Percentiles rank a stretch among this genome's conserved stretches.
phyloP scores from a whole-genome alignment of 2,797 vertebrate genomes.

The Oryzias dopingdopingensis region DNA sequence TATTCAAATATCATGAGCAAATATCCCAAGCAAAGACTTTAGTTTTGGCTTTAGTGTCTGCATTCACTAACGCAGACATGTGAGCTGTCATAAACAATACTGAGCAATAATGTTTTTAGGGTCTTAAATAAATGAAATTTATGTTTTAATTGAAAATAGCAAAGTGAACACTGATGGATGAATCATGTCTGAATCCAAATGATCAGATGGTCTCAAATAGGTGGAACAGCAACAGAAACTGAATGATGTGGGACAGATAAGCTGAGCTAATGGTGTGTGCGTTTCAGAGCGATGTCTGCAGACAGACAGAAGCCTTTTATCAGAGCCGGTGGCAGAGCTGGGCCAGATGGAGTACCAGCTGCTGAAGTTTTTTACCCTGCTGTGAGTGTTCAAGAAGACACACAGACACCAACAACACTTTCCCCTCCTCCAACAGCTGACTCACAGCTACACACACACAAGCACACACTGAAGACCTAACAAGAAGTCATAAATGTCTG shows the following conservation, averaged over 20 bases:
- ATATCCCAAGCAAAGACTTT: no score
- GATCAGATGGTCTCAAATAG: conserved; percentile 13
- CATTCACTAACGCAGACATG: no score
- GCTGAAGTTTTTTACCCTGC: conserved; percentile 91
- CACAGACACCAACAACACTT: conserved; percentile 34
- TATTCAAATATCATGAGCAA: background rate
- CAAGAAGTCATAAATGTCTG: conserved; percentile 36
- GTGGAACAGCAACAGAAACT: conserved; percentile 11
- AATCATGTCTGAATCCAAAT: background rate
- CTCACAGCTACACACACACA: conserved; percentile 29
- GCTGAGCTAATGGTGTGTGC: conserved; percentile 26
- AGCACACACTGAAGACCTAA: conserved; percentile 6
- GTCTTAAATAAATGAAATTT: no score
- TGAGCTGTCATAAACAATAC: no score
- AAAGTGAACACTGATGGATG: background rate
- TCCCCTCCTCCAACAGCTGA: conserved; percentile 40
- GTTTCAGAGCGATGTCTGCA: conserved; percentile 81
- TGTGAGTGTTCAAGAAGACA: conserved; percentile 79
- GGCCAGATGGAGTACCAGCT: conserved; percentile 88
- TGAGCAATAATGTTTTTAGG: no score
- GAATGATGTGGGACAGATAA: conserved; percentile 8
- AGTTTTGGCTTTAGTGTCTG: no score
- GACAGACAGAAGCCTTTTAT: conserved; percentile 79
- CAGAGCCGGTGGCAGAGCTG: conserved; percentile 80
- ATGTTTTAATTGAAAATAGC: no score